Base-by-base conservation (phyloP, 2,888 invertebrate genomes). In the Drosophila kambysellisi region DNA sequence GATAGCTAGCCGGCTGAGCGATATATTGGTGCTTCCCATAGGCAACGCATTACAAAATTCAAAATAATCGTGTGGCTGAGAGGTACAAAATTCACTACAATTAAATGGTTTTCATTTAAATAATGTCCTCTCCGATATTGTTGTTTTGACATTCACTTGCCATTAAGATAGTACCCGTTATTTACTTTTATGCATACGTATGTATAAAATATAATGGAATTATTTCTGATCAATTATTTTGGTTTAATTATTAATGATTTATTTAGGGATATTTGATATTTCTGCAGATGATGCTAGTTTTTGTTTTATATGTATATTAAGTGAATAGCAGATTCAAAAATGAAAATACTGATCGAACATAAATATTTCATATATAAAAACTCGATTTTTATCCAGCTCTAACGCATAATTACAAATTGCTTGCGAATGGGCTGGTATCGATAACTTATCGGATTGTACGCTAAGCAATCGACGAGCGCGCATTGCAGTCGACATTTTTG, bases 391-490 rank as follows among this genome's bases (percentile, higher is more conserved):
- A 9, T 43, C 11, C 3, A 41, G 41, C 20, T 11, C 20, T 20
- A 20, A 11, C 20, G 43, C 5, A 0, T 20, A 20, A 43, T 29
- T 9, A 1, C 17, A 30, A 53, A 59, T 39, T 37, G 6, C 4
- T 1, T 4, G 9, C 20, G 4, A 15, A 39, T 62, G 30, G 15
- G 29, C 15, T n/a, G 65, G 33, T 64, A 80, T 74, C 79, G 79
- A 70, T 74, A 80, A 35, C 0, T 57, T 74, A 74, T 73, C 70
- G 74, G 66, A 51, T 71, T 68, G 69, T 69, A 80, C 70, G 74
- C 74, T 74, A 79, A 66, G 70, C 63, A 80, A 69, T 74, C 60
- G 70, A 41, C 81, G 64, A 77, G 66, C 69, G 81, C 74, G 77
- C 70, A 79, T 74, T 74, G 62, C 52, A 51, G 57, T 43, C 9